Base-by-base conservation (phyloP, 1,140 invertebrate species). In the Potamilus streckersoni region DNA sequence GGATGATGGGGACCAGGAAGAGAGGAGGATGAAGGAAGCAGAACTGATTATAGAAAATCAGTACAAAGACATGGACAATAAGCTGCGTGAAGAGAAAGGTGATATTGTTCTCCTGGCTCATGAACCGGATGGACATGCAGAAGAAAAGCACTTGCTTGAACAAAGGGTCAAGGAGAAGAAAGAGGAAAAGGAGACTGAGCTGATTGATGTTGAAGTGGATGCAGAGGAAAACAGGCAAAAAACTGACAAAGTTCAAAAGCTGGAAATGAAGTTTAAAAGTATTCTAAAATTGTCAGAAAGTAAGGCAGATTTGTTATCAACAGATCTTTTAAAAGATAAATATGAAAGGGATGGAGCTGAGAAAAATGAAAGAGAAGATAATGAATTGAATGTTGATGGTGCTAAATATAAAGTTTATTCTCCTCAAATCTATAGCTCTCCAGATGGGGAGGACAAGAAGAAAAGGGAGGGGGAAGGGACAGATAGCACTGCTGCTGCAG, bases 51-150 rank as follows among this genome's bases (percentile, higher is more conserved):
- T 84, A 56, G 85, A 86, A 49, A 81, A 83, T 59, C 79, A 79
- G 62, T 79, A 80, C 56, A 78, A 79, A 65, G 82, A 86, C 6
- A 79, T 87, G 60, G 87, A 86, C 76, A 87, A 88, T 69, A 80
- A 83, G 62, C 71, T 86, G 49, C 71, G 83, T 17, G 85, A 88
- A 69, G 86, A 87, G 66, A 81, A 82, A 56, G 86, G 83, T n/a
- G 78, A 82, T 19, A 78, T 83, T 27, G 79, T 82, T 15, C 61
- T 84, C 16, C 19, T 73, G 23, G 69, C 71, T 31, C 75, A 82
- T 74, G 73, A 80, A 56, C 63, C 68, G n/a, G 65, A 55, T 13
- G 62, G 72, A 60, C 69, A 65, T 59, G 70, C 76, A 60, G 74
- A 80, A 71, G 78, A 85, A 76, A 81, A 83, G 73, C 82, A 84